A percentile compares a stretch with the other conserved stretches of the same genome.
phyloP scores from a whole-genome alignment of 2,797 vertebrate genomes.

The Mastacembelus armatus region DNA sequence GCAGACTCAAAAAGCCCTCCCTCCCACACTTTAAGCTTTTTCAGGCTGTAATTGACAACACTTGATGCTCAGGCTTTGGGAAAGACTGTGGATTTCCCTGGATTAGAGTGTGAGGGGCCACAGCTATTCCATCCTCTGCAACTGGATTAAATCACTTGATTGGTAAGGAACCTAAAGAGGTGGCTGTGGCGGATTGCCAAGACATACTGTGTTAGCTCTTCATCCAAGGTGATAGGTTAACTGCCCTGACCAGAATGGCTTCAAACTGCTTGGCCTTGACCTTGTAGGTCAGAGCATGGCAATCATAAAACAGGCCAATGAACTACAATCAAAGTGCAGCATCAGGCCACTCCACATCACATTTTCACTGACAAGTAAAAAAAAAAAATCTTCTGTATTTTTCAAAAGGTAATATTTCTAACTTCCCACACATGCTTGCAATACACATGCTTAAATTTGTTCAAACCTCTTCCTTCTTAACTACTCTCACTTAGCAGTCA shows the following conservation, averaged over 20 bases:
- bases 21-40: constrained; percentile 66
- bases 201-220: constrained; percentile 43
- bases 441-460: constrained; percentile 17
- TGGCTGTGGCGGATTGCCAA: constrained; percentile 51
- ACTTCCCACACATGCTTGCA: neutral
- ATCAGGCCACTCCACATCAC: constrained; percentile 42
- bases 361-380: constrained; percentile 54
- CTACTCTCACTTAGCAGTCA: constrained; percentile 49
- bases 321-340: constrained; percentile 55
- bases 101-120: constrained; percentile 70
- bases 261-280: constrained; percentile 67
- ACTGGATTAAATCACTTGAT: constrained; percentile 76
- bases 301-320: constrained; percentile 61
- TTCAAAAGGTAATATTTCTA: constrained; percentile 20
- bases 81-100: constrained; percentile 72
- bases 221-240: constrained; percentile 70
- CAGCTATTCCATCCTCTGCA: constrained; percentile 62
- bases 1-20: constrained; percentile 42
- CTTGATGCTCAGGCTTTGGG: constrained; percentile 69
- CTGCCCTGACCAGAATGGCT: constrained; percentile 54
- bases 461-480: constrained; percentile 35
- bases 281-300: constrained; percentile 59
- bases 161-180: constrained; percentile 58
- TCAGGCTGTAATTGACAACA: constrained; percentile 76
- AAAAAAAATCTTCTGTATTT: too few relatives aligned